Evolutionary conservation across 2,888 invertebrate genomes (phyloP).

Genomic region (Fabriciana adippe): DNA sequence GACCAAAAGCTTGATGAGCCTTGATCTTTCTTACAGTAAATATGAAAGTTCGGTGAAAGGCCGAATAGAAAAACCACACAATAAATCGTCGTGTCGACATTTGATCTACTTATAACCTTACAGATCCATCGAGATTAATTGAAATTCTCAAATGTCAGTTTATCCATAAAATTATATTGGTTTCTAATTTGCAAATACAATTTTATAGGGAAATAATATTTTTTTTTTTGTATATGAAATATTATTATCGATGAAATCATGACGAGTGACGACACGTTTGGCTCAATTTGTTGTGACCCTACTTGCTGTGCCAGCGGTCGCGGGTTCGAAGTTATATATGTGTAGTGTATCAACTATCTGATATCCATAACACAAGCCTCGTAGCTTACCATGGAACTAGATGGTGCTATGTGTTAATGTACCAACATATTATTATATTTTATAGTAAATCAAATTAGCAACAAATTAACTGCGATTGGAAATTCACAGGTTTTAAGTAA

Average conservation of each 20-base stretch:
- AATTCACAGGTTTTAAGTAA: too few relatives aligned
- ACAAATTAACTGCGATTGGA: too few relatives aligned
- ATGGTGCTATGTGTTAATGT: too few relatives aligned
- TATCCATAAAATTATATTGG: slow-evolving; percentile 32
- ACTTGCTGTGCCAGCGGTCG: too few relatives aligned
- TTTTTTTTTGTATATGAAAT: background rate
- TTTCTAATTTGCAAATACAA: slow-evolving; percentile 6
- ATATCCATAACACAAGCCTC: too few relatives aligned
- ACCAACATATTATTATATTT: too few relatives aligned
- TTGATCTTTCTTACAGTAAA: slow-evolving; percentile 17
- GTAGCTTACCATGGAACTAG: too few relatives aligned
- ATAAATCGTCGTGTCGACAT: slow-evolving; percentile 31
- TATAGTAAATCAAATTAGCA: too few relatives aligned
- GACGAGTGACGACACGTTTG: background rate
- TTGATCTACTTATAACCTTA: slow-evolving; percentile 43
- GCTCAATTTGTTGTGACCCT: too few relatives aligned
- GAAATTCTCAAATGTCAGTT: slow-evolving; percentile 34
- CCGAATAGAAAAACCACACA: slow-evolving; percentile 6
- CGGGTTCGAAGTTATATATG: too few relatives aligned
- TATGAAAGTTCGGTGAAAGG: slow-evolving; percentile 25
- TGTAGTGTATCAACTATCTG: too few relatives aligned
- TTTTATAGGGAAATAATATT: background rate
- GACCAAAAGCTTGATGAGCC: slow-evolving; percentile 6
- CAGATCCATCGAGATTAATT: slow-evolving; percentile 39
- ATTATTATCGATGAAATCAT: slow-evolving; percentile 1